Evolutionary conservation across 2,888 invertebrate species (phyloP), one percentile per base, ranked within the genome.

Genomic region (Ptychoptera albimana): DNA sequence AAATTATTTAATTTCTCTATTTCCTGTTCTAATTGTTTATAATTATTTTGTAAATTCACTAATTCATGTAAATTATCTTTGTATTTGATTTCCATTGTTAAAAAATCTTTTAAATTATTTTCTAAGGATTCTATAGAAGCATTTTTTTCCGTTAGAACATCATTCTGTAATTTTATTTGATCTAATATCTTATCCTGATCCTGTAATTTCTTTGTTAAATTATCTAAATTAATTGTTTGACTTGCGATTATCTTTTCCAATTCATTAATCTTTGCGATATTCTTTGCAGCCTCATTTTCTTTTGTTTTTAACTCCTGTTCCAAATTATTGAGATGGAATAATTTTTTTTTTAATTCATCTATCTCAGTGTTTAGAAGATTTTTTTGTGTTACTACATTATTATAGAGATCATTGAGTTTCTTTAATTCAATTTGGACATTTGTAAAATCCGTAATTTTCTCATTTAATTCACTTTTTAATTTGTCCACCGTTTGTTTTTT

Each of bases 401-500:
- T 23, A 23, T 23, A 23, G 7, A 23, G 23, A 5, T 23, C 23
- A 23, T 46, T 36, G 47, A 48, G 23, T 7, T 36, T 11, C 32
- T 37, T 16, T 14, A 48, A 55, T 4, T 66, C 64, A 32, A 64
- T 60, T 55, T 68, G 67, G 48, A 70, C 42, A 53, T 66, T 65
- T 50, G 67, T 63, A 1, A 70, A 46, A 52, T 69, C 67, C 13
- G 60, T 66, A 1, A 63, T 63, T 59, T 69, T 43, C 31, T 51
- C 41, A 43, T 49, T 46, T 15, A 53, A 50, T 38, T 51, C 45
- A 41, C 55, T 49, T 44, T 60, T 66, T 2, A 72, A 53, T 47
- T 66, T 62, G 39, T 69, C 66, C 34, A 70, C 58, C 51, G 70
- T 67, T 45, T 69, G 65, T 39, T 68, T 66, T 63, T 54, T 71